Base-by-base conservation (phyloP, 2,113 vertebrate genomes). In the Dinomys branickii region DNA sequence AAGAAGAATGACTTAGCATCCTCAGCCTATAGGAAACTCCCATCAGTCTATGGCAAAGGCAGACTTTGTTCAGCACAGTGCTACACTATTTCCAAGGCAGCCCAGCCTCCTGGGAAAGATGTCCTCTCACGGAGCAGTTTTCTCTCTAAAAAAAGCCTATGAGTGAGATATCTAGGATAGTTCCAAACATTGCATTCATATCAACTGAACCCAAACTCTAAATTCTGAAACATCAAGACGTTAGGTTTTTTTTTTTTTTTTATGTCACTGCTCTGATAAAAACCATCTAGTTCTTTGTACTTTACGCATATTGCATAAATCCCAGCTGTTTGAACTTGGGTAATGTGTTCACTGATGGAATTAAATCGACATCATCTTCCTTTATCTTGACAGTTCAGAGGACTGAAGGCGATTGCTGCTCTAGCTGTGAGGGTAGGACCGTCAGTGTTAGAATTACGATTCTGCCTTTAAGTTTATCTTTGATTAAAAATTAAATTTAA, bases 401-500 rank as follows among this genome's bases (percentile, higher is more conserved):
- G 65, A 94, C 78, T 84, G n/a, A 63, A 98, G 73, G 94, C 73
- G 95, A 96, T 52, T 92, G 73, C 91, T 69, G 59, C 69, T 92
- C 89, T 90, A 75, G 65, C 67, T 94, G 75, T 85, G 54, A 85
- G 7, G 93, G 82, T 52, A 85, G 44, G 92, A 47, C 8, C 96
- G 59, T 94, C 96, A 96, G 92, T 20, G 89, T 65, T 96, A 97
- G 97, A 98, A 98, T 82, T 93, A 97, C 96, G 94, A 94, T 47
- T 95, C 35, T 97, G 94, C 85, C 97, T 98, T 98, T 97, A 98
- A 97, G 89, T 98, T 98, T 98, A 98, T 96, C 97, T 98, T 98
- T 98, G 97, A 99, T 98, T 98, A 98, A 98, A 98, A 98, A 98
- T 98, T 98, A 98, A 98, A 98, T 98, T 91, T 91, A 93, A 92